A percentile compares a stretch with the other conserved stretches of the same genome.
Evolutionary conservation across 2,888 invertebrate genomes (phyloP).

Genomic region (Cephalotes varians): DNA sequence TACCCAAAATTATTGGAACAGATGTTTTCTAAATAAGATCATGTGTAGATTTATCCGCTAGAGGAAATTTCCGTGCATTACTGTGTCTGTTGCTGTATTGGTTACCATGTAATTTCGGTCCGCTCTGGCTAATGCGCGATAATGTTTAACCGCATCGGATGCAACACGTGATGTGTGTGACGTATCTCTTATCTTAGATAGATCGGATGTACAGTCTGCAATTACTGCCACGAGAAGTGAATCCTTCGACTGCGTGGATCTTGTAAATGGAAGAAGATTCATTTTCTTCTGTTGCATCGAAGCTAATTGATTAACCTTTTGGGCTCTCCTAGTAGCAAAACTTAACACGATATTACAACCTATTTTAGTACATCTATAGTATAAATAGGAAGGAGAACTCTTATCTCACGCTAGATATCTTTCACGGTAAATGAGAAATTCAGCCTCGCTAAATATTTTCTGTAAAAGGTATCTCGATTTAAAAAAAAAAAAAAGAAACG

Average conservation of each 20-base stretch:
- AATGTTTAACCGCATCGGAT: constrained; percentile 39
- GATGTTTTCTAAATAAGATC: not conserved
- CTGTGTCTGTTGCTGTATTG: constrained; percentile 11
- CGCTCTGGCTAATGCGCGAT: constrained; percentile 30
- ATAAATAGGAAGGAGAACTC: not conserved
- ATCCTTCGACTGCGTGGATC: constrained; percentile 27
- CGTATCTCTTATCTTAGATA: constrained; percentile 42
- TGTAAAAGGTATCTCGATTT: not conserved
- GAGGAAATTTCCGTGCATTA: constrained; percentile 23
- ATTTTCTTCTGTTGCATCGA: constrained; percentile 36
- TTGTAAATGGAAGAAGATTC: constrained; percentile 42
- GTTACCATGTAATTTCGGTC: constrained; percentile 41
- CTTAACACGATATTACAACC: constrained; percentile 36
- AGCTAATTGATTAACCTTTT: constrained; percentile 49
- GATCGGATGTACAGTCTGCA: constrained; percentile 43
- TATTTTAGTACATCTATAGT: not conserved
- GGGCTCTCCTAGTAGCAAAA: constrained; percentile 33
- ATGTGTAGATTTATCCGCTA: constrained; percentile 4
- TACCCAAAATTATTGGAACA: constrained; percentile 2
- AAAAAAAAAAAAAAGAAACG: not conserved
- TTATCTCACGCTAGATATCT: not conserved
- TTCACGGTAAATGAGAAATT: not conserved
- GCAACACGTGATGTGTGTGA: constrained; percentile 42
- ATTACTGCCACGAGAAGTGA: constrained; percentile 40
- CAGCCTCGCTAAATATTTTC: not conserved